Evolutionary conservation across 2,888 invertebrate genomes (phyloP), one percentile per base, ranked within the genome.

Genomic region (Sicus ferrugineus): DNA sequence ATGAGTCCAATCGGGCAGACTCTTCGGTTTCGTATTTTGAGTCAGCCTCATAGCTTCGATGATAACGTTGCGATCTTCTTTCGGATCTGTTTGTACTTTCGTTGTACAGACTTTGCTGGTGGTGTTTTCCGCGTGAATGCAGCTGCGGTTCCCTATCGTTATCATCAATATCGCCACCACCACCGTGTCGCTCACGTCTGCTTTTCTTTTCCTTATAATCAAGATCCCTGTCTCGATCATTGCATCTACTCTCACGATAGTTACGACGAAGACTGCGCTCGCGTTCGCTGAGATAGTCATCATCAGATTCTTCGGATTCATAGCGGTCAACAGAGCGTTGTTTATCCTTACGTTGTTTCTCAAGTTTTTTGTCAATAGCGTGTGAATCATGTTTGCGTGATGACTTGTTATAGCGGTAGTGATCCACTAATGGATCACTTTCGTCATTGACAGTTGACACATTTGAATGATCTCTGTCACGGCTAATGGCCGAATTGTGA

Each of bases 21-120:
- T 88, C 87, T 81, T 91, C 91, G 77, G 91, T 91, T 80, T 89
- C 90, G 82, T 89, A 90, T 81, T 90, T 90, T 1, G 90, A 89
- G 69, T 91, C 91, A 0, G 87, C 87, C 73, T 91, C 91, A 80
- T 90, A 90, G 67, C 74, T 88, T 38, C 75, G 77, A 52, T 77
- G 75, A 14, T 50, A 65, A 63, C 79, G 88, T 54, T 71, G 71
- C 0, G 72, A 73, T 6, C 77, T 74, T 0, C 72, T 71, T 31
- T 73, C 70, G 2, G 64, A 67, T 56, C 75, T 74, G 21, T 73
- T 71, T 26, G 72, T 62, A 78, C 68, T 80, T 78, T 68, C 81
- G 42, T 42, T 42, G n/a, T 42, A 42, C 5, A 42, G 11, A 16
- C 42, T n/a, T n/a, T n/a, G 19, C n/a, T 38, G 14, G 38, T 46